Base-by-base conservation (phyloP, 2,888 invertebrate genomes). In the Ormyrus labotus region DNA sequence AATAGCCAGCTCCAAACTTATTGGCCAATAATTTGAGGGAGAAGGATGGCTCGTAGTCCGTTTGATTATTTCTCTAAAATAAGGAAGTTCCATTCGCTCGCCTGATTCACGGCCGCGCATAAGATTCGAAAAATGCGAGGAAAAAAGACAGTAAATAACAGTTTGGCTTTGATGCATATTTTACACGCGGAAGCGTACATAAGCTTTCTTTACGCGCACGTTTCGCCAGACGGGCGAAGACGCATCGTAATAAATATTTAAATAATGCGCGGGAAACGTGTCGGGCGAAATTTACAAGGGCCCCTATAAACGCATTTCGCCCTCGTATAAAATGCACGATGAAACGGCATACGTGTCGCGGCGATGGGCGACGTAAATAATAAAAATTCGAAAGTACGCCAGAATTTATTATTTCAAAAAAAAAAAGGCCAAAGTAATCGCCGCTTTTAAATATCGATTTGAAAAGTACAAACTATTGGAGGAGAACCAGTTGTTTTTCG, bases 191-290 rank as follows among this genome's bases (percentile, higher is more conserved):
- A 9, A 19, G 19, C 19, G 13, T 13, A 19, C 1, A 2, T 55
- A 4, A 48, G 34, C 55, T 55, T 68, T 11, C 68, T 19, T 53
- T 60, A 61, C 19, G 19, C 1, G 19, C 19, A 57, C 55, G n/a
- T 47, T 57, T 34, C 7, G 48, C 8, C 7, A n/a, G 10, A n/a
- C 47, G n/a, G 47, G 11, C 34, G 60, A 60, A 63, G 63, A 45
- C 45, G 9, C 45, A 67, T 67, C 34, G 53, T 8, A 63, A 63
- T 72, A 63, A 72, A 63, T 63, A 63, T 63, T 53, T 72, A 13
- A 72, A 72, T 72, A 53, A 63, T 63, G 60, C 61, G 58, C n/a
- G 58, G 69, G 8, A 60, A 19, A 11, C 34, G 19, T 48, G 60
- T 57, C 58, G 2, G 60, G 19, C 13, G 8, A 71, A 71, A 60